Evolutionary conservation across 2,888 invertebrate genomes (phyloP), one percentile per base, ranked within the genome.

Genomic region (Ormia ochracea): DNA sequence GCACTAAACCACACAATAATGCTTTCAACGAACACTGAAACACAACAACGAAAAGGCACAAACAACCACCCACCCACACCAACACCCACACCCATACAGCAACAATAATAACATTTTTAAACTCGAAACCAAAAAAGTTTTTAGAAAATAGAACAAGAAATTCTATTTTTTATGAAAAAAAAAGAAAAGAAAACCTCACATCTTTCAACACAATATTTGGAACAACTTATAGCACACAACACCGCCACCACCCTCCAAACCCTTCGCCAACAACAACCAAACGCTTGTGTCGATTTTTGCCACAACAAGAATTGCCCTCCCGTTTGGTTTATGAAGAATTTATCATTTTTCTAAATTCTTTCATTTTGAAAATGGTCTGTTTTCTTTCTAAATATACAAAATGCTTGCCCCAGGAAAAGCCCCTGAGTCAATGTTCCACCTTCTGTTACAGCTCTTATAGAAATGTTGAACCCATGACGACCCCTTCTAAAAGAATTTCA

Each of bases 251-350:
- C 31, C 17, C 2, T 31, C 9, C 1, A 59, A 41, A 14, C 9
- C 26, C 12, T n/a, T n/a, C 45, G 17, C 23, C 12, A 1, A 38
- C 33, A 63, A 65, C 17, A 19, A n/a, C 52, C 59, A 72, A 72
- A 76, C 75, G 56, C 68, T 80, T 80, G 80, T 63, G 80, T 68
- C 80, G 80, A 80, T 50, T 75, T 56, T 52, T 19, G 41, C n/a
- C 28, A 7, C 43, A 36, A 31, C 3, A 17, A 74, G 61, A 68
- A 56, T 80, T 80, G 80, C 23, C 80, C 80, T 80, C 80, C 68
- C 63, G 80, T 72, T 74, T 78, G 61, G 63, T 26, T 48, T 17
- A 41, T 41, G 52, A 7, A 58, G 65, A 65, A 66, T 43, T 66
- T n/a, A n/a, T n/a, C n/a, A n/a, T n/a, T n/a, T n/a, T 76, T 41